These are phyloP conservation scores for Eudasyphora cyanicolor DNA, from an alignment of 2,888 invertebrate species.

Conservation along the genomic window DNA sequence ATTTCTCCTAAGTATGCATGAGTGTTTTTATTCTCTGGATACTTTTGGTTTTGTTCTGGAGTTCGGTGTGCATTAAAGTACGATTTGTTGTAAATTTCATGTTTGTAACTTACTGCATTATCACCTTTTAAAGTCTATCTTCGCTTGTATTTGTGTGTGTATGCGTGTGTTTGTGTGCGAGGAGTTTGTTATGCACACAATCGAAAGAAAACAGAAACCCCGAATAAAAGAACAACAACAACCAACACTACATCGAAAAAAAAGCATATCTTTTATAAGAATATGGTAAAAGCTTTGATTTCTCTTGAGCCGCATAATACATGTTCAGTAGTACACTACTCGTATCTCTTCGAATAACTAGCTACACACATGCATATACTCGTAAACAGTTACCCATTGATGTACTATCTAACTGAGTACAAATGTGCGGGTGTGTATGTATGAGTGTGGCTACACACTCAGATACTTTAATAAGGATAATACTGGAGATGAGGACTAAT, in stretches of 20 bases:
- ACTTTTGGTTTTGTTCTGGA: constrained; percentile 39
- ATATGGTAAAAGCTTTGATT: constrained; percentile 62
- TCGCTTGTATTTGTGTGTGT: constrained; percentile 17
- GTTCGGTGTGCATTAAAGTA: constrained; percentile 25
- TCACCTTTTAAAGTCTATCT: constrained; percentile 62
- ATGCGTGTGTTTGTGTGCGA: constrained; percentile 18
- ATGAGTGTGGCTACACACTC: neutral
- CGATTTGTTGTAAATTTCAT: constrained; percentile 52
- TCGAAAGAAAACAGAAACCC: neutral
- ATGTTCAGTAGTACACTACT: constrained; percentile 18
- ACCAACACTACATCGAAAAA: constrained; percentile 14
- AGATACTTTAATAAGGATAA: constrained; percentile 21
- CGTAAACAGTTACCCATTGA: no score
- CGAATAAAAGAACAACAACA: neutral
- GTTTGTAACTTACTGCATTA: constrained; percentile 58
- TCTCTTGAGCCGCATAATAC: constrained; percentile 62
- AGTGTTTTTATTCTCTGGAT: constrained; percentile 54
- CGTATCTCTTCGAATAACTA: neutral
- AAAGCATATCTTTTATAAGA: constrained; percentile 37
- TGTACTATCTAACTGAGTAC: neutral
- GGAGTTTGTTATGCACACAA: constrained; percentile 6
- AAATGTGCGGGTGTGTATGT: neutral
- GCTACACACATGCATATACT: neutral
- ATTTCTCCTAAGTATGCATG: constrained; percentile 16
- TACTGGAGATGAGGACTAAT: neutral